Evolutionary conservation across 2,113 vertebrate genomes (phyloP), one percentile per base, ranked within the genome.

Genomic region (Thamnophis sirtalis): DNA sequence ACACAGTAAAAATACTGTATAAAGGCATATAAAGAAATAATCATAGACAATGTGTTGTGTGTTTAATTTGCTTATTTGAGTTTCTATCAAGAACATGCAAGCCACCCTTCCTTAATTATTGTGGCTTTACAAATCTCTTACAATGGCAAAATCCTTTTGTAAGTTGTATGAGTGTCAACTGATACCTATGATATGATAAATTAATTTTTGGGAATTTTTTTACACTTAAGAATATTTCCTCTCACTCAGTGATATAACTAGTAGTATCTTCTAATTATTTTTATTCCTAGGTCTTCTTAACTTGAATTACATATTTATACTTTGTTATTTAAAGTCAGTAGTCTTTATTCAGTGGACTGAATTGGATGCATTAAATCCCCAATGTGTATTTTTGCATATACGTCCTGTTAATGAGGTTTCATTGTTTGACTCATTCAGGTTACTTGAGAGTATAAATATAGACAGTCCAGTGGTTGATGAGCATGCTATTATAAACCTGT

Each of bases 401-500:
- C 56, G 88, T 93, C 49, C 4, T 97, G 95, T 97, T 97, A 97
- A 97, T 93, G 91, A 96, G 91, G 85, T 97, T 96, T 97, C 95
- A 0, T 96, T 98, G 95, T 97, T 97, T 97, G 94, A 96, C 94
- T 95, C 96, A 96, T 96, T 97, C 96, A 97, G 97, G 96, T 98
- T 97, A 95, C 96, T 96, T 97, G 96, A 96, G 96, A 96, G 93
- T 95, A 92, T 97, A 95, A 96, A 93, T 97, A 93, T 96, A 96
- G 94, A 96, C 96, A 97, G 92, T 97, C 96, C 96, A 92, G 94
- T 96, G 96, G 96, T 97, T 97, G 97, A 98, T 94, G 97, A 98
- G 95, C 98, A 97, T 97, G 97, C 94, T 84, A 95, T 97, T 95
- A 97, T 98, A 97, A 98, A 97, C 96, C 96, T 97, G 95, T 98